Conservation (phyloP, 2,888 invertebrate genomes). For the Pterostichus madidus region DNA sequence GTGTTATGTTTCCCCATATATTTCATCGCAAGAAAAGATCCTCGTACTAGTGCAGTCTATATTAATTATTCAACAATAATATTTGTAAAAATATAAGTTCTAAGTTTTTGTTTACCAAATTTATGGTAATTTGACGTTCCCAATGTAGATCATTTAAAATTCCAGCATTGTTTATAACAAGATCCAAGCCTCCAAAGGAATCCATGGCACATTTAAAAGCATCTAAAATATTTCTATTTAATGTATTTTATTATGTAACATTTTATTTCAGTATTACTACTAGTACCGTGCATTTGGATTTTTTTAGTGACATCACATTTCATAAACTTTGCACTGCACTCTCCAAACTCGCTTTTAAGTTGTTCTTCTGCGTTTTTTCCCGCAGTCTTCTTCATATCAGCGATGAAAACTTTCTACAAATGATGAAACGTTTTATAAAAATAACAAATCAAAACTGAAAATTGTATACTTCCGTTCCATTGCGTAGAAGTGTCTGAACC, state of each 20-base stretch:
- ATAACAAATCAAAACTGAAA: not conserved
- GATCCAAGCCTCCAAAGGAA: conserved; percentile 77
- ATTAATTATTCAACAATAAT: conserved; percentile 63
- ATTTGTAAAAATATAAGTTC: not conserved
- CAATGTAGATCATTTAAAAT: conserved; percentile 88
- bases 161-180: conserved; percentile 87
- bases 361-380: conserved; percentile 83
- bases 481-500: conserved; percentile 73
- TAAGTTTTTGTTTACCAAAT: conserved; percentile 73
- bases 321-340: conserved; percentile 84
- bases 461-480: conserved; percentile 74
- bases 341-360: conserved; percentile 82
- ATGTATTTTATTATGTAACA: not conserved
- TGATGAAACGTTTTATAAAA: not conserved
- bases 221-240: conserved; percentile 75
- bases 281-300: conserved; percentile 84
- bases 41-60: conserved; percentile 76
- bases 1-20: conserved; percentile 76
- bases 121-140: conserved; percentile 84
- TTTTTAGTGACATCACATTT: conserved; percentile 87
- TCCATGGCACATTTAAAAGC: conserved; percentile 74
- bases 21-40: conserved; percentile 78
- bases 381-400: conserved; percentile 71
- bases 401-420: conserved; percentile 73
- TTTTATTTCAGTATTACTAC: not conserved